Conservation (phyloP, 1,140 invertebrate genomes). For the Adoxophyes honmai region DNA sequence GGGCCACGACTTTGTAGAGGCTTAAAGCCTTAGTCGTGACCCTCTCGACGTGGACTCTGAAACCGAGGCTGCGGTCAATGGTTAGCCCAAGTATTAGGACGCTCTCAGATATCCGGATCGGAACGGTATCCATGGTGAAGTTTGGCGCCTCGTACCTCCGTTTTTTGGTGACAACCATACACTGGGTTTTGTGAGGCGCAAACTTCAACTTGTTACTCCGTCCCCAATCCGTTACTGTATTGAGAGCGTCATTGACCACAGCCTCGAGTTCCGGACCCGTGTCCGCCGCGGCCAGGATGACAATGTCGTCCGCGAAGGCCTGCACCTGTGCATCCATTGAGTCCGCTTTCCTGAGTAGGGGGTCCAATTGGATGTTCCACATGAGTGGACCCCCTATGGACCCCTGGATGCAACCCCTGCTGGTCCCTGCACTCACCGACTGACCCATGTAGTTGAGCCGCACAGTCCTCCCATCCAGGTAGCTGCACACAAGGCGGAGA, state of each 20-base stretch:
- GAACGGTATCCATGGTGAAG: neutral
- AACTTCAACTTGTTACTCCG: neutral
- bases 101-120: too few relatives aligned
- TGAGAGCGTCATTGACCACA: neutral
- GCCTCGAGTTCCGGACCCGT: neutral
- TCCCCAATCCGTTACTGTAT: neutral
- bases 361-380: constrained; percentile 26
- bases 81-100: too few relatives aligned
- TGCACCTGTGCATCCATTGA: neutral
- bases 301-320: neutral
- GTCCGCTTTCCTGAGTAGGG: constrained; percentile 5
- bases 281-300: neutral
- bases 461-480: neutral
- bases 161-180: neutral
- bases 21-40: neutral
- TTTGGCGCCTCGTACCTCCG: neutral
- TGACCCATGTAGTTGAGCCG: neutral
- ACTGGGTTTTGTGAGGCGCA: neutral
- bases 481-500: neutral
- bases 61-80: too few relatives aligned
- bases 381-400: constrained; percentile 22
- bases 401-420: constrained; percentile 23
- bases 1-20: neutral
- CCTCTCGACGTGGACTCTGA: too few relatives aligned
- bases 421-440: constrained; percentile 6